Evolutionary conservation across 2,113 vertebrate genomes (phyloP).

Genomic region (Chiloscyllium plagiosum): DNA sequence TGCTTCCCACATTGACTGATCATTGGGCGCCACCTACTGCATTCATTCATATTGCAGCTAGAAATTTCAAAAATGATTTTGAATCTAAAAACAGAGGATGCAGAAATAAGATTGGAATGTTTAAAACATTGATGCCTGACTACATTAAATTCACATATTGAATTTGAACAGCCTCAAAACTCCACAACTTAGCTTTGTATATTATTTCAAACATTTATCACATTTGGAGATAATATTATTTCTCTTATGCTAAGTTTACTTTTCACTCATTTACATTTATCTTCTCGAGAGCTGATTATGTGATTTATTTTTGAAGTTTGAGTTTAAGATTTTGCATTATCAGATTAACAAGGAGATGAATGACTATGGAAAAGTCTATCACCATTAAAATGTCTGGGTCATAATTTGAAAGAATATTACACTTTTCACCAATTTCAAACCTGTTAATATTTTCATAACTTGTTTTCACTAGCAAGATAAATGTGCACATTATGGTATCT

Average conservation of each 20-base stretch:
- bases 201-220: no score
- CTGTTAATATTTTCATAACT: neutral
- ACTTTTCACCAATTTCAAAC: neutral
- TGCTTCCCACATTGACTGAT: conserved; percentile 5
- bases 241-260: neutral
- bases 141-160: neutral
- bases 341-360: neutral
- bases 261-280: neutral
- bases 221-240: neutral
- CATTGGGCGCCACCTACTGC: neutral
- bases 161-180: neutral
- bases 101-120: neutral
- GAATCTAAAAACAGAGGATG: neutral
- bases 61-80: neutral
- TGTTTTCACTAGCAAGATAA: neutral
- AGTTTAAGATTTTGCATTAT: neutral
- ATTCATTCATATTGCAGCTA: neutral
- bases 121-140: neutral
- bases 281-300: neutral
- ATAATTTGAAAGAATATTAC: neutral
- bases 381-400: neutral
- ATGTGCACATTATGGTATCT: neutral
- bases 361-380: neutral
- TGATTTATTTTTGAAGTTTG: neutral
- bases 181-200: neutral